Percentiles rank a stretch among this genome's conserved stretches.
Evolutionary conservation across 2,797 vertebrate genomes (phyloP).

Genomic region (Craterocephalus amniculus): DNA sequence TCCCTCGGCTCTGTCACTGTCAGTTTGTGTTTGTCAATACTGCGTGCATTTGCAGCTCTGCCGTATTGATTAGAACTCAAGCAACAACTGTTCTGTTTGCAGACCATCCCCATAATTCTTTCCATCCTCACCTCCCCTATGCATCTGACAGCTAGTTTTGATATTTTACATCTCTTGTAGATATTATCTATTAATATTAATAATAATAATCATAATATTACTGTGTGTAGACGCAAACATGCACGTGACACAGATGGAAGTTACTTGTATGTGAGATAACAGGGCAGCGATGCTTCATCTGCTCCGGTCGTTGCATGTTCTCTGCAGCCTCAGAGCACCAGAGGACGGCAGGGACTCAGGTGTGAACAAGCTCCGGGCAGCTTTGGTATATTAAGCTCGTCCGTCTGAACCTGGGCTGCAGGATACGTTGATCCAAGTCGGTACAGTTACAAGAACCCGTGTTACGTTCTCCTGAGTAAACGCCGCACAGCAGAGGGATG

Average conservation of each 20-base stretch:
- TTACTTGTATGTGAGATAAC: not conserved
- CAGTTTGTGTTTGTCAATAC: not conserved
- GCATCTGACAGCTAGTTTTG: no score
- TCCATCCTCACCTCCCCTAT: no score
- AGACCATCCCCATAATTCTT: no score
- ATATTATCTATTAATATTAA: no score
- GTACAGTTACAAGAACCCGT: not conserved
- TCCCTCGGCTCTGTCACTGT: no score
- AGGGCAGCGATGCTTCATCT: not conserved
- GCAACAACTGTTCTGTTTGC: no score
- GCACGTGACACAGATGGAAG: not conserved
- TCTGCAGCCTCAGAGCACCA: slow-evolving; percentile 8
- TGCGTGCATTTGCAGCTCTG: not conserved
- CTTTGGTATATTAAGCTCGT: slow-evolving; percentile 6
- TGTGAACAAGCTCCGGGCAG: slow-evolving; percentile 13
- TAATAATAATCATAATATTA: no score
- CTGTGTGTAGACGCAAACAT: no score
- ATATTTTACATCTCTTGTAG: no score
- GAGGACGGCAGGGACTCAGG: slow-evolving; percentile 43
- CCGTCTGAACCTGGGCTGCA: slow-evolving; percentile 8
- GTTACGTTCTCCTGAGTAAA: not conserved
- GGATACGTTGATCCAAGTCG: slow-evolving; percentile 1
- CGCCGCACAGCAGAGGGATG: not conserved
- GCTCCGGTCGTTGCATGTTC: not conserved
- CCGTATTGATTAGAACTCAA: not conserved